Percentiles rank a stretch among this genome's conserved stretches.
phyloP scores from a whole-genome alignment of 2,888 invertebrate genomes.

The Amorpha juglandis region DNA sequence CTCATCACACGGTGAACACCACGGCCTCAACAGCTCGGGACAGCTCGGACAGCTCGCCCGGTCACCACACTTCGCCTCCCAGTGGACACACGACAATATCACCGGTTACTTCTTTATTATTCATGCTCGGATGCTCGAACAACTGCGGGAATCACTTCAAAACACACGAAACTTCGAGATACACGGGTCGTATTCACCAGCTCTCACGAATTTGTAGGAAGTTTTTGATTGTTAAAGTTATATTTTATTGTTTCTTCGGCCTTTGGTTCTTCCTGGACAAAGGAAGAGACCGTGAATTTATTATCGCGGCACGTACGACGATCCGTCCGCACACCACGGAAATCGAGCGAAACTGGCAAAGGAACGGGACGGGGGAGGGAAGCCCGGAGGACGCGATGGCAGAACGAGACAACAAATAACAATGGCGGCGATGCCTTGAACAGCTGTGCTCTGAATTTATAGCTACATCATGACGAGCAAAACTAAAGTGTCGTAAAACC shows the following conservation, averaged over 20 bases:
- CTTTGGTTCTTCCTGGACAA: conserved; percentile 72
- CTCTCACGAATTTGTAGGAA: conserved; percentile 43
- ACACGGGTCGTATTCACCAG: conserved; percentile 62
- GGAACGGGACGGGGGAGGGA: conserved; percentile 48
- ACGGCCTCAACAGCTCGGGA: conserved; percentile 55
- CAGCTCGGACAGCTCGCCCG: conserved; percentile 62
- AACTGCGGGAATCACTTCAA: conserved; percentile 77
- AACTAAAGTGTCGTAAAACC: neutral
- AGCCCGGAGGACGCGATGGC: conserved; percentile 49
- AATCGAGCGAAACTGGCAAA: conserved; percentile 80
- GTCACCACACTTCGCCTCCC: conserved; percentile 74
- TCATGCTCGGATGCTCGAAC: conserved; percentile 83
- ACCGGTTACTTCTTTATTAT: conserved; percentile 81
- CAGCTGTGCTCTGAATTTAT: conserved; percentile 58
- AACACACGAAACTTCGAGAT: conserved; percentile 62
- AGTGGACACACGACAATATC: conserved; percentile 72
- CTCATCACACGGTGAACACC: conserved; percentile 73
- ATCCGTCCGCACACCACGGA: conserved; percentile 65
- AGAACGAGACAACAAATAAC: conserved; percentile 67
- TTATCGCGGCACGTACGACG: conserved; percentile 44
- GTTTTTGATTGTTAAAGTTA: conserved; percentile 38
- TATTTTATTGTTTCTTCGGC: conserved; percentile 45
- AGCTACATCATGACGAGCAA: conserved; percentile 2
- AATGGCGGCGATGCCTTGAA: conserved; percentile 75
- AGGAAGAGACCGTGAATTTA: conserved; percentile 74